Base-by-base conservation (phyloP, 2,888 invertebrate species). In the Drosophila meridiana region DNA sequence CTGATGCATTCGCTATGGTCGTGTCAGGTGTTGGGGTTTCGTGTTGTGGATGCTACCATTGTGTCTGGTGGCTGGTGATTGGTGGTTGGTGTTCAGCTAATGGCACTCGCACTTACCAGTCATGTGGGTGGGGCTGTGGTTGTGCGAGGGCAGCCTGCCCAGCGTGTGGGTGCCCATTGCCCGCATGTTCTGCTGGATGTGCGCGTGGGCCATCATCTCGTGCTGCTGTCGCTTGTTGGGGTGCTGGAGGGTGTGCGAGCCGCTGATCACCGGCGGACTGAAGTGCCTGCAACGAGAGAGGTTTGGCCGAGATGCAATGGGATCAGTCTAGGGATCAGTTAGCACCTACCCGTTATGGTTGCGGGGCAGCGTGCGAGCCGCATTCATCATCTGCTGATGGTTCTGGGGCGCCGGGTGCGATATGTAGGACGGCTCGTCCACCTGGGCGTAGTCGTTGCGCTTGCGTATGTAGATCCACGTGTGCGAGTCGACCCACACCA, bases 391-490 rank as follows among this genome's bases (percentile, higher is more conserved):
- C 92, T 92, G 79, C 71, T 94, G 94, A 69, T 94, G 94, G 81
- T 94, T 94, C 80, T 92, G 92, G 85, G 94, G 90, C 78, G 94
- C 93, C 76, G 93, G 93, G 82, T 93, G 93, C 3, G 92, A 93
- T 66, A 92, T 93, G 72, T 92, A 91, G 92, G 94, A 97, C 74
- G 97, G 96, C 92, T 97, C 97, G 93, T 97, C 97, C 81, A 96
- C 96, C 92, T 97, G 97, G 71, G 96, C 95, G 89, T 96, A 97
- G 92, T 96, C 95, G 58, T 95, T 94, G 96, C 98, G 96, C 96
- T 94, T 98, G 90, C 98, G 96, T 81, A 98, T 98, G 92, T 98
- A 98, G 92, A 98, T 98, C 98, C 99, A 99, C 9, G 98, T 98
- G 91, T 98, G 98, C 5, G 98, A 98, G 92, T 98, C 98, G 62